Evolutionary conservation across 2,888 invertebrate species (phyloP).

Genomic region (Dastarcus helophoroides): DNA sequence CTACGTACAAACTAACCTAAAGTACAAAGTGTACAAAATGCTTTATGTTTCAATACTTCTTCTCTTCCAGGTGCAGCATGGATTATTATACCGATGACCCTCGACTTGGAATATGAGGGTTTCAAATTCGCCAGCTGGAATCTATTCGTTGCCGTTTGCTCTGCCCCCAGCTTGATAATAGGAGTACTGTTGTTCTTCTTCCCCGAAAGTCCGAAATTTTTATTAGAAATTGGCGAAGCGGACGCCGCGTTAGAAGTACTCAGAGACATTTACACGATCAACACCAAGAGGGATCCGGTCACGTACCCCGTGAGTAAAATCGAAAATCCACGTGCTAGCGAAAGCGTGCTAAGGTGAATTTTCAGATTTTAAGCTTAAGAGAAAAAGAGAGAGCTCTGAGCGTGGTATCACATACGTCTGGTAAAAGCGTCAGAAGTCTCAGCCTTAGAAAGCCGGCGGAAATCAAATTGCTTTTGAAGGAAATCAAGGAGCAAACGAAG

Average conservation of each 20-base stretch:
- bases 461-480: conserved; percentile 52
- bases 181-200: conserved; percentile 61
- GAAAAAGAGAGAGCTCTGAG: conserved; percentile 55
- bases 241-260: conserved; percentile 62
- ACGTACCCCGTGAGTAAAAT: conserved; percentile 56
- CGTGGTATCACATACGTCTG: conserved; percentile 50
- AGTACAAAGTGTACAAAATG: not conserved
- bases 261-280: conserved; percentile 55
- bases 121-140: conserved; percentile 73
- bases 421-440: conserved; percentile 55
- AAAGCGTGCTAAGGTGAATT: too few relatives aligned
- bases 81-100: conserved; percentile 61
- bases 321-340: not conserved
- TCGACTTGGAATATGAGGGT: conserved; percentile 43
- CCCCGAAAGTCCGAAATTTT: conserved; percentile 74
- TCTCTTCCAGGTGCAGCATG: conserved; percentile 56
- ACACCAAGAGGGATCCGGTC: conserved; percentile 58
- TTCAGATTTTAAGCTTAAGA: conserved; percentile 57
- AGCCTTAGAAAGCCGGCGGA: conserved; percentile 63
- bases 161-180: conserved; percentile 55
- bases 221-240: conserved; percentile 67
- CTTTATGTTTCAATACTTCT: too few relatives aligned
- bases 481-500: conserved; percentile 66
- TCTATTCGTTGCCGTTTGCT: conserved; percentile 65
- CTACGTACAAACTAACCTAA: too few relatives aligned